phyloP scores from a whole-genome alignment of 1,140 invertebrate species.

The Caerostris extrusa region DNA sequence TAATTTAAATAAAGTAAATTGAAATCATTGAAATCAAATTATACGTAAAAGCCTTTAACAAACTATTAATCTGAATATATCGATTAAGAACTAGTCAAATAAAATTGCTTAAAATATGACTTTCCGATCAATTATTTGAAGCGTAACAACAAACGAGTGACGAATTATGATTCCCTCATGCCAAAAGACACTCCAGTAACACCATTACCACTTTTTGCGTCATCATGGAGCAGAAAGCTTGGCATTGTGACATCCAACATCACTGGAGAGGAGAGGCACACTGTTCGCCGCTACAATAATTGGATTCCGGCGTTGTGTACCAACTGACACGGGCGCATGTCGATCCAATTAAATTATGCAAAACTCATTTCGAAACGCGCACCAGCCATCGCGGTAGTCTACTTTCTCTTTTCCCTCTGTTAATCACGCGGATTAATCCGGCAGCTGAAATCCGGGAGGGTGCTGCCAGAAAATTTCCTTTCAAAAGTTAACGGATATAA shows the following conservation, averaged over 20 bases:
- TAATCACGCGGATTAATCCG: slow-evolving; percentile 69
- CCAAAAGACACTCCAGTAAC: neutral
- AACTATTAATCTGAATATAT: too few species aligned
- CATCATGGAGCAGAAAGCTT: neutral
- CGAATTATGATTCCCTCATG: neutral
- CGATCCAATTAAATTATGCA: slow-evolving; percentile 74
- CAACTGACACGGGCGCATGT: slow-evolving; percentile 50
- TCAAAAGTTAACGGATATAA: slow-evolving; percentile 12
- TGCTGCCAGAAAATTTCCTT: slow-evolving; percentile 22
- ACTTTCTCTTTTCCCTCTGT: slow-evolving; percentile 49
- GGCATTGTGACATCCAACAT: neutral
- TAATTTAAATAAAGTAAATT: too few species aligned
- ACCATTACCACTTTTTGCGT: neutral
- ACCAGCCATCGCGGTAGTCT: neutral
- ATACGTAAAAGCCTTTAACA: too few species aligned
- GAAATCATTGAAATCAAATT: too few species aligned
- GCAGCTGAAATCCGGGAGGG: slow-evolving; percentile 47
- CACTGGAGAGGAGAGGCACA: too few species aligned
- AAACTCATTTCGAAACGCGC: slow-evolving; percentile 66
- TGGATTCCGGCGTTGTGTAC: slow-evolving; percentile 27
- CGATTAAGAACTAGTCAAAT: too few species aligned
- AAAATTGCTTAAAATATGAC: too few species aligned
- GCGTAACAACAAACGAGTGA: neutral
- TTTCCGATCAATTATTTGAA: neutral
- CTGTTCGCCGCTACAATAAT: slow-evolving; percentile 4